Percentiles rank a stretch among this genome's conserved stretches.
Conservation (phyloP, 2,888 invertebrate genomes). For the Fabriciana adippe region DNA sequence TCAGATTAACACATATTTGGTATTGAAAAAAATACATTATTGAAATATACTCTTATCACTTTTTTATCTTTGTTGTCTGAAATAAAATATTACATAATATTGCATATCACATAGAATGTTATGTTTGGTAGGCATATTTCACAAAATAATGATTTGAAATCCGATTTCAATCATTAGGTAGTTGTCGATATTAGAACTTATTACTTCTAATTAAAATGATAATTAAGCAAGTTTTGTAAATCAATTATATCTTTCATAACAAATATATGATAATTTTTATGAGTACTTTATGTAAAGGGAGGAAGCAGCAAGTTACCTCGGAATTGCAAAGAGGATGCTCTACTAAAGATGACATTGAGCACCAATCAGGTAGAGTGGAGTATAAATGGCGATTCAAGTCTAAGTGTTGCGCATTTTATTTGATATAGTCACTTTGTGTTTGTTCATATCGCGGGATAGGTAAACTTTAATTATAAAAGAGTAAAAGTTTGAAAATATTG, state of each 20-base stretch:
- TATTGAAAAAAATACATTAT: no score
- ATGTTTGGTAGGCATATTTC: no score
- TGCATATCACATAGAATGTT: no score
- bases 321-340: conserved; percentile 75
- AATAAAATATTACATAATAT: no score
- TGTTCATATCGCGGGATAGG: neutral
- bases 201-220: no score
- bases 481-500: neutral
- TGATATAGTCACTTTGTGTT: conserved; percentile 11
- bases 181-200: no score
- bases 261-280: conserved; percentile 14
- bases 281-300: conserved; percentile 44
- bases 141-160: no score
- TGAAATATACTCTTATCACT: no score
- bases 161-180: no score
- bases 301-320: conserved; percentile 74
- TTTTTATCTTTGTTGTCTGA: no score
- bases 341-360: conserved; percentile 72
- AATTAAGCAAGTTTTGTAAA: no score
- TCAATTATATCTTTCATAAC: neutral
- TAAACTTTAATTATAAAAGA: neutral
- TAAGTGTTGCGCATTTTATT: conserved; percentile 50
- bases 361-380: conserved; percentile 64
- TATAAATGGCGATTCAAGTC: conserved; percentile 46
- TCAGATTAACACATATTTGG: no score